A percentile compares a stretch with the other conserved stretches of the same genome.
phyloP scores from a whole-genome alignment of 2,797 vertebrate species.

The Microctenopoma lineatum region DNA sequence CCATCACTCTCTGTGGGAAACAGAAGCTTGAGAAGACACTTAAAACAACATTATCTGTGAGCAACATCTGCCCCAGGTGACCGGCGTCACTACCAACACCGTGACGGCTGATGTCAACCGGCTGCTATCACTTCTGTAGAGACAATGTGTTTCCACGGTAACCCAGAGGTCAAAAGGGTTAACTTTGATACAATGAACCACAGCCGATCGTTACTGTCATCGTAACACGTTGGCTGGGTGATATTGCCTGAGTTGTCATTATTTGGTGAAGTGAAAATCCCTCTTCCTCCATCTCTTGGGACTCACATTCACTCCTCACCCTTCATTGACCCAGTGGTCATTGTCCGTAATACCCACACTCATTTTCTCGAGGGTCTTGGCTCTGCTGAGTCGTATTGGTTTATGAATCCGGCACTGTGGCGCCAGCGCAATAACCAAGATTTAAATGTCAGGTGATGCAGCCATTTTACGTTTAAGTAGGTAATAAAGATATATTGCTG shows the following conservation, averaged over 20 bases:
- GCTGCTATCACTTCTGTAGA: conserved; percentile 29
- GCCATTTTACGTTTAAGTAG: conserved; percentile 61
- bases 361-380: conserved; percentile 32
- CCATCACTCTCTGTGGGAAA: conserved; percentile 27
- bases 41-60: conserved; percentile 48
- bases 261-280: conserved; percentile 69
- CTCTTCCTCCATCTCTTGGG: conserved; percentile 59
- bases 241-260: conserved; percentile 75
- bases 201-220: conserved; percentile 64
- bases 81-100: conserved; percentile 39
- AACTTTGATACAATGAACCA: conserved; percentile 62
- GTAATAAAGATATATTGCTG: conserved; percentile 62
- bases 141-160: conserved; percentile 62
- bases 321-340: conserved; percentile 67
- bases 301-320: conserved; percentile 58
- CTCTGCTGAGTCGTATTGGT: conserved; percentile 57
- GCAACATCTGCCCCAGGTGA: conserved; percentile 48
- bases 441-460: conserved; percentile 72
- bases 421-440: conserved; percentile 70
- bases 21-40: conserved; percentile 21
- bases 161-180: conserved; percentile 69
- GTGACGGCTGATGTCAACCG: conserved; percentile 61
- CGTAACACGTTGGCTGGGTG: conserved; percentile 52
- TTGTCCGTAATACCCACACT: conserved; percentile 57
- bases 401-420: conserved; percentile 64